These are phyloP conservation scores for Peromyscus aztecus DNA, from an alignment of 2,797 vertebrate species.

Conservation along the genomic window DNA sequence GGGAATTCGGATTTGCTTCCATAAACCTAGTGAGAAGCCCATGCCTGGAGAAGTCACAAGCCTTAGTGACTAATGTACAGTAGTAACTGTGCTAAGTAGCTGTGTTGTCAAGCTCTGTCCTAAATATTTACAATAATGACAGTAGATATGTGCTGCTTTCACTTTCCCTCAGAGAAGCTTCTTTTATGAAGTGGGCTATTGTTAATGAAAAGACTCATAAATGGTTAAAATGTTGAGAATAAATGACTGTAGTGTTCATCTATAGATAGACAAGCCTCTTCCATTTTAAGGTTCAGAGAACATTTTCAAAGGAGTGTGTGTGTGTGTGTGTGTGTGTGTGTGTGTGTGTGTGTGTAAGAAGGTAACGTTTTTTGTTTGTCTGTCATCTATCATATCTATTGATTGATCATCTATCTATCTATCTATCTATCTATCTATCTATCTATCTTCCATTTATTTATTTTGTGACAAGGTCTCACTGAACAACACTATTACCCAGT, in stretches of 20 bases:
- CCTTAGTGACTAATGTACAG: background rate
- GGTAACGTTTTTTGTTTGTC: no score
- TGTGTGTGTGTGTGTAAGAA: background rate
- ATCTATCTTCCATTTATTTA: background rate
- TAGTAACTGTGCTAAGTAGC: background rate
- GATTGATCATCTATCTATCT: background rate
- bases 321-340: no score
- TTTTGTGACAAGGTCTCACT: background rate
- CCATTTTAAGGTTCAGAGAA: background rate
- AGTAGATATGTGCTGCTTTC: background rate
- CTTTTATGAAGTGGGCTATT: background rate
- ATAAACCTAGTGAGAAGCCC: no score
- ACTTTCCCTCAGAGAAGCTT: background rate
- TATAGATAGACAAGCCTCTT: no score
- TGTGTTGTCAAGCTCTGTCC: background rate
- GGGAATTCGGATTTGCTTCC: background rate
- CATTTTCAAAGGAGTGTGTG: background rate
- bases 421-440: background rate
- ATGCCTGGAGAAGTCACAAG: background rate
- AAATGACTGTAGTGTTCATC: background rate
- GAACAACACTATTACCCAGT: background rate
- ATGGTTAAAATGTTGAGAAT: background rate
- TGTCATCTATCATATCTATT: background rate
- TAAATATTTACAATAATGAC: background rate
- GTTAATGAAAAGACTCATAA: background rate